A percentile compares a stretch with the other conserved stretches of the same genome.
phyloP scores from a whole-genome alignment of 2,113 vertebrate species.

The Neogale vison region DNA sequence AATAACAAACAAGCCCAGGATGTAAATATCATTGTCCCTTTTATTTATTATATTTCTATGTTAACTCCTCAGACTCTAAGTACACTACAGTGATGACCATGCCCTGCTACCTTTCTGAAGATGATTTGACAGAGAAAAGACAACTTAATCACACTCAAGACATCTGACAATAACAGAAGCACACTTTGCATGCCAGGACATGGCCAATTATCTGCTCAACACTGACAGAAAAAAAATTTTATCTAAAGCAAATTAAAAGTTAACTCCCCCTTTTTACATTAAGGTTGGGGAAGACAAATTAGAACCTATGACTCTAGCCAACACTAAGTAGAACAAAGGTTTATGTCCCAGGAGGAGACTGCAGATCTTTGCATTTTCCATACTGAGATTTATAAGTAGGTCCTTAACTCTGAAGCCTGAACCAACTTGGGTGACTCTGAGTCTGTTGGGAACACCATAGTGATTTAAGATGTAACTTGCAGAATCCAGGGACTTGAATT shows the following conservation, averaged over 20 bases:
- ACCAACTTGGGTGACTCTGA: background rate
- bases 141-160: background rate
- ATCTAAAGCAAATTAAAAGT: background rate
- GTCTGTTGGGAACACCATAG: background rate
- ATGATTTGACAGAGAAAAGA: background rate
- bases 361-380: background rate
- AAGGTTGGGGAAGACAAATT: background rate
- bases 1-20: accelerated
- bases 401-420: background rate
- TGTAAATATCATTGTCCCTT: background rate
- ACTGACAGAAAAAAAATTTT: background rate
- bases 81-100: background rate
- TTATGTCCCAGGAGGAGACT: background rate
- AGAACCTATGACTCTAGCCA: background rate
- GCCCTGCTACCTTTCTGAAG: background rate
- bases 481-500: background rate
- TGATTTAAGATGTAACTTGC: background rate
- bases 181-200: background rate
- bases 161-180: background rate
- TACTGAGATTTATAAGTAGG: background rate
- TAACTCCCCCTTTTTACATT: background rate
- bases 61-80: background rate
- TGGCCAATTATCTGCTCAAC: background rate
- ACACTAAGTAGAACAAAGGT: background rate
- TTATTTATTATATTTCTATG: background rate